phyloP scores from a whole-genome alignment of 2,888 invertebrate genomes.

The Exephanes ischioxanthus region DNA sequence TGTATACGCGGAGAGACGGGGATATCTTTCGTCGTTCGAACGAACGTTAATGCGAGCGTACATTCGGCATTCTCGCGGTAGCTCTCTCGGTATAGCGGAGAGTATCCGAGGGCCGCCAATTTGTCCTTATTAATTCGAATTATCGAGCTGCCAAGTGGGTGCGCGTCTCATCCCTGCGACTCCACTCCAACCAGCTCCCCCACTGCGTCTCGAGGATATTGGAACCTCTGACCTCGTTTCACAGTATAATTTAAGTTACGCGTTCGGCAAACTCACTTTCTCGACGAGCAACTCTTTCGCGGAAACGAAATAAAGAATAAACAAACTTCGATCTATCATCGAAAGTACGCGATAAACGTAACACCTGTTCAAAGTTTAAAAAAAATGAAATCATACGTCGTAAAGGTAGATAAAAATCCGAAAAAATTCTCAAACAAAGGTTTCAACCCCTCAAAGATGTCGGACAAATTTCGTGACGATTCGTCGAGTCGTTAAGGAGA shows the following conservation, averaged over 20 bases:
- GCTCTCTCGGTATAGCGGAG: slow-evolving; percentile 31
- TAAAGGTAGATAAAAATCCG: not conserved
- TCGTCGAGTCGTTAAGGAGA: not conserved
- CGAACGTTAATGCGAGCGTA: slow-evolving; percentile 43
- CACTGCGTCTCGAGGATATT: slow-evolving; percentile 80
- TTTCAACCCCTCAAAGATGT: not conserved
- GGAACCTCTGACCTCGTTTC: slow-evolving; percentile 82
- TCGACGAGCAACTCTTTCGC: not conserved
- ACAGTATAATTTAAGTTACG: slow-evolving; percentile 54
- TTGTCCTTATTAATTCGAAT: slow-evolving; percentile 84
- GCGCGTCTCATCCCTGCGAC: slow-evolving; percentile 64
- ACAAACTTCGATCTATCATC: slow-evolving; percentile 5
- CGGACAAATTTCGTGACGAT: not conserved
- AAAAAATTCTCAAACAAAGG: not conserved
- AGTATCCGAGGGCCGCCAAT: slow-evolving; percentile 79
- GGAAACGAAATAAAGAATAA: slow-evolving; percentile 8
- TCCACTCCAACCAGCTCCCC: not conserved
- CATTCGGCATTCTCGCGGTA: slow-evolving; percentile 57
- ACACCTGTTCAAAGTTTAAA: not conserved
- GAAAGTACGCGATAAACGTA: not conserved
- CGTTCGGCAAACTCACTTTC: not conserved
- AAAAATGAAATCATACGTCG: not conserved
- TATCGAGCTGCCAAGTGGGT: slow-evolving; percentile 81
- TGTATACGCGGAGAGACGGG: not conserved
- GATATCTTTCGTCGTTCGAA: slow-evolving; percentile 47